Evolutionary conservation across 1,140 invertebrate genomes (phyloP).

Genomic region (Zaprionus africanus): DNA sequence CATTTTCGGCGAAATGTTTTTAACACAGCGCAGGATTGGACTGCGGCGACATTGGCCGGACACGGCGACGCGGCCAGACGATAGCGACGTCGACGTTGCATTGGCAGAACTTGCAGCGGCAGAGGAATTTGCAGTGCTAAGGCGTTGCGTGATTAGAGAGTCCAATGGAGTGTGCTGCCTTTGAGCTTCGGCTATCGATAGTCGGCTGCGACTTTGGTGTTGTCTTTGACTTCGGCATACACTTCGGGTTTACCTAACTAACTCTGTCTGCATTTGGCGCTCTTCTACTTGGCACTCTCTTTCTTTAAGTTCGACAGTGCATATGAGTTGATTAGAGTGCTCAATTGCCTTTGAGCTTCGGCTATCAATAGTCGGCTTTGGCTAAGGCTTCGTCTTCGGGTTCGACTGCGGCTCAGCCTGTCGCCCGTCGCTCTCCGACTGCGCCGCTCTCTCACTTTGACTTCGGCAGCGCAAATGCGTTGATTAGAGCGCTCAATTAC

Average conservation of each 20-base stretch:
- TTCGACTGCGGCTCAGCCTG: too few relatives aligned
- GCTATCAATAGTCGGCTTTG: too few relatives aligned
- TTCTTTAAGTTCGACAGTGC: too few relatives aligned
- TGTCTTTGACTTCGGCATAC: too few relatives aligned
- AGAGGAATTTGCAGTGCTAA: constrained; percentile 68
- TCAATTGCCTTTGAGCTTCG: too few relatives aligned
- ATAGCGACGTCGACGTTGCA: not conserved
- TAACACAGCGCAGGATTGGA: constrained; percentile 52
- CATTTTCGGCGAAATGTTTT: constrained; percentile 81
- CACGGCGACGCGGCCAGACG: constrained; percentile 12
- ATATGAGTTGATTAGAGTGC: too few relatives aligned
- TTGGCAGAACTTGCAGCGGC: constrained; percentile 1
- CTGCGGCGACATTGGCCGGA: constrained; percentile 27
- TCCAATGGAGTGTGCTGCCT: constrained; percentile 66
- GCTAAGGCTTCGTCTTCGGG: too few relatives aligned
- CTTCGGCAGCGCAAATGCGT: constrained; percentile 54
- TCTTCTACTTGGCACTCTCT: too few relatives aligned
- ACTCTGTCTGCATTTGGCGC: too few relatives aligned
- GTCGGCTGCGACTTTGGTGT: not conserved
- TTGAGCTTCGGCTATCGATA: constrained; percentile 50
- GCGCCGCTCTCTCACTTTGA: too few relatives aligned
- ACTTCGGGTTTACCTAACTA: too few relatives aligned
- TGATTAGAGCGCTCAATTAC: constrained; percentile 72
- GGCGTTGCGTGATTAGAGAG: constrained; percentile 64
- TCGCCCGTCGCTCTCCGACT: too few relatives aligned